Percentiles rank a stretch among this genome's conserved stretches.
Conservation (phyloP, 2,888 invertebrate genomes). For the Amphipoea lucens region DNA sequence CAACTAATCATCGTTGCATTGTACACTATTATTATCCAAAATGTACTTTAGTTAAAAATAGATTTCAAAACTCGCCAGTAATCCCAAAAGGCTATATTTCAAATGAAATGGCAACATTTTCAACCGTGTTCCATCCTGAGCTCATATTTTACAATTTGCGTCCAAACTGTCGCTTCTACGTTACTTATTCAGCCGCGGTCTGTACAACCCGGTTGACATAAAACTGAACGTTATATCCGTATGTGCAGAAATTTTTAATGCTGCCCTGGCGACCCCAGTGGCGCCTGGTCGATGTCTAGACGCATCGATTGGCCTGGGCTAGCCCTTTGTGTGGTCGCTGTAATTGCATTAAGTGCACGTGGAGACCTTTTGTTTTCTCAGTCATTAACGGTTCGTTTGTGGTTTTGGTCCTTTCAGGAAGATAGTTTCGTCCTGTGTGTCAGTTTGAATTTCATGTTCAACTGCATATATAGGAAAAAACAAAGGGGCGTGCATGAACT, state of each 20-base stretch:
- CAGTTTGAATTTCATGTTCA: background rate
- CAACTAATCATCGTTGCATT: slow-evolving; percentile 20
- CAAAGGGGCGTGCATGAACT: background rate
- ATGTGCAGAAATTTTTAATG: slow-evolving; percentile 70
- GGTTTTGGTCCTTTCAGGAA: slow-evolving; percentile 26
- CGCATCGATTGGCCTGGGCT: slow-evolving; percentile 85
- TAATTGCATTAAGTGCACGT: slow-evolving; percentile 77
- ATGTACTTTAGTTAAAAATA: background rate
- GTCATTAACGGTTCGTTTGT: slow-evolving; percentile 60
- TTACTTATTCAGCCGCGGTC: slow-evolving; percentile 53
- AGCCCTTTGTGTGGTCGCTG: slow-evolving; percentile 72
- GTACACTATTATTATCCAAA: slow-evolving; percentile 22
- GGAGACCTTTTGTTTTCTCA: slow-evolving; percentile 70
- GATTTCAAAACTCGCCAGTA: slow-evolving; percentile 2
- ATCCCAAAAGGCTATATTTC: slow-evolving; percentile 35
- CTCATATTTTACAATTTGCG: slow-evolving; percentile 58
- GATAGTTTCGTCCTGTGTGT: slow-evolving; percentile 28
- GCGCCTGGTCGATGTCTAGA: slow-evolving; percentile 81
- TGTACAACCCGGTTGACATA: slow-evolving; percentile 44
- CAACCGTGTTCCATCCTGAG: slow-evolving; percentile 23
- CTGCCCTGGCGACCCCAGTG: slow-evolving; percentile 51
- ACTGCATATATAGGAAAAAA: background rate
- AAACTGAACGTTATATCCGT: slow-evolving; percentile 55
- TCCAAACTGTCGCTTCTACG: slow-evolving; percentile 45
- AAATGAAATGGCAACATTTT: slow-evolving; percentile 44